These are phyloP conservation scores for Buceros bicornis DNA, from an alignment of 2,797 vertebrate genomes.

Conservation along the genomic window DNA sequence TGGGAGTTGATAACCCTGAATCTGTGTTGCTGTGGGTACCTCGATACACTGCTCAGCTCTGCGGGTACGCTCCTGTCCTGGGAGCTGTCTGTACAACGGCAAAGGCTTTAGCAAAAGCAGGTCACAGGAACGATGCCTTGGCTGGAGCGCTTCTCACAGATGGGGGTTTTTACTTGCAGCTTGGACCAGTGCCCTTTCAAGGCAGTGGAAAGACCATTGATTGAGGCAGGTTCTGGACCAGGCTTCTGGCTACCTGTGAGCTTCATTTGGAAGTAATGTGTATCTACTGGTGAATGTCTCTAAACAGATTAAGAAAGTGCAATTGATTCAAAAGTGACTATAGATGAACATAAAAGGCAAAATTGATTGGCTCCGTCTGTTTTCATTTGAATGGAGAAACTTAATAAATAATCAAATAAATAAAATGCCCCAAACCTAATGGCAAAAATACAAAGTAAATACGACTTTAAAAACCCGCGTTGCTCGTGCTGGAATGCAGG, in stretches of 20 bases:
- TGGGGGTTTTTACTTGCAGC: background rate
- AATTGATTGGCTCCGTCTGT: constrained; percentile 35
- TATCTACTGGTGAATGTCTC: constrained; percentile 9
- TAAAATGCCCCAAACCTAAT: background rate
- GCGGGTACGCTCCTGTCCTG: background rate
- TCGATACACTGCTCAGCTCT: background rate
- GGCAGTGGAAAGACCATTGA: background rate
- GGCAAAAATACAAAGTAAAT: background rate
- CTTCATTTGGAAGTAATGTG: constrained; percentile 3
- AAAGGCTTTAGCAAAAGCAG: background rate
- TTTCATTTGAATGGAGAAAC: background rate
- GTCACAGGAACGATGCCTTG: background rate
- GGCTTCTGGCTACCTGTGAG: constrained; percentile 26
- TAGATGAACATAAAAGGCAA: constrained; percentile 4
- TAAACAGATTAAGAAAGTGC: constrained; percentile 34
- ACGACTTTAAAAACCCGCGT: rapidly evolving
- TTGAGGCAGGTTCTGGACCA: constrained; percentile 22
- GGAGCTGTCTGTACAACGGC: background rate
- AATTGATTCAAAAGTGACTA: constrained; percentile 25
- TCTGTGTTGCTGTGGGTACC: background rate
- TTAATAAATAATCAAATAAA: background rate
- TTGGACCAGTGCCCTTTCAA: background rate
- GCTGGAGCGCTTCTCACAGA: background rate
- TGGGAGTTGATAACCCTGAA: background rate
- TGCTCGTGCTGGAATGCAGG: background rate